Evolutionary conservation across 2,113 vertebrate genomes (phyloP).

Genomic region (Malurus alboscapulatus): DNA sequence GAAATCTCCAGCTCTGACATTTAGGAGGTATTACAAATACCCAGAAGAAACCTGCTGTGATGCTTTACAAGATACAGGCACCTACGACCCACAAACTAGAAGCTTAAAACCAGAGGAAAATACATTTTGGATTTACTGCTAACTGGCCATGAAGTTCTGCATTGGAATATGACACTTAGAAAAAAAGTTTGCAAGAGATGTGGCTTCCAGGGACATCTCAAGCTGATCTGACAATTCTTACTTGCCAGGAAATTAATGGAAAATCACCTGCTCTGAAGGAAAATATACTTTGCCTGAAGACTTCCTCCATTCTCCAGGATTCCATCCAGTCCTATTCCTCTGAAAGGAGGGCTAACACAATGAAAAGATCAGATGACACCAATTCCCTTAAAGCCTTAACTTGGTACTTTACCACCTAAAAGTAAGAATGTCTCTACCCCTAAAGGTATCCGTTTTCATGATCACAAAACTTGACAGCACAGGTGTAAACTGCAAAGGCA

Average conservation of each 20-base stretch:
- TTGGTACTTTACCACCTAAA: background rate
- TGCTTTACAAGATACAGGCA: background rate
- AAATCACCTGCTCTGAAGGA: background rate
- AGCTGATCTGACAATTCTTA: background rate
- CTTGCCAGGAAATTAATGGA: background rate
- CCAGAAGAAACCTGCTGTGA: background rate
- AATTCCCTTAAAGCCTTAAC: background rate
- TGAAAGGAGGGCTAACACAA: background rate
- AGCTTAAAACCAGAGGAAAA: background rate
- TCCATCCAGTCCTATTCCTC: background rate
- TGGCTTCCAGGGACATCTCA: background rate
- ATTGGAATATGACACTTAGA: background rate
- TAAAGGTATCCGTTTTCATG: background rate
- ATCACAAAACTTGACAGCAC: background rate
- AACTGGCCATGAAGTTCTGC: background rate
- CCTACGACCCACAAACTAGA: background rate
- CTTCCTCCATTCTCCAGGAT: background rate
- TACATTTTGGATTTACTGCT: background rate
- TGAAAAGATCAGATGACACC: background rate
- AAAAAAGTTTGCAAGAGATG: background rate
- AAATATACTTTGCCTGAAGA: background rate
- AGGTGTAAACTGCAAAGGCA: fast-evolving
- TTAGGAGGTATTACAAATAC: background rate
- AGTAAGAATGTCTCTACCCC: background rate
- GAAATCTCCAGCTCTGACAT: background rate